A percentile compares a stretch with the other conserved stretches of the same genome.
phyloP scores from a whole-genome alignment of 1,140 invertebrate species.

The Scaptomyza montana region DNA sequence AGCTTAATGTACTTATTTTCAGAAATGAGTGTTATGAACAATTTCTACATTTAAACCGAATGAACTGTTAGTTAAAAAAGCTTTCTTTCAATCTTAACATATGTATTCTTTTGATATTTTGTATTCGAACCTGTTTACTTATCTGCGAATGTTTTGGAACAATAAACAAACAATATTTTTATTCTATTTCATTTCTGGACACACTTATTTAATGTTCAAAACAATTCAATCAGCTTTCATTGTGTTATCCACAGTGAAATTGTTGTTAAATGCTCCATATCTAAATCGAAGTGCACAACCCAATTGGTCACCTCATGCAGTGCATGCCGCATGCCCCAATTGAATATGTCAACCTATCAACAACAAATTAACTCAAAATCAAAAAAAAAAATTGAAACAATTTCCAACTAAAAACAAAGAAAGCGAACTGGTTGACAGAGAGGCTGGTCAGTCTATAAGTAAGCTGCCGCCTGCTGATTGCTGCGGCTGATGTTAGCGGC shows the following conservation, averaged over 20 bases:
- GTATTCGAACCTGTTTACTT: too few species aligned
- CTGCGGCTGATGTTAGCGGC: conserved; percentile 30
- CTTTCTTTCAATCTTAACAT: neutral
- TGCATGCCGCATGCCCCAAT: conserved; percentile 65
- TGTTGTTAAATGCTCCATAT: conserved; percentile 7
- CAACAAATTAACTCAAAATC: conserved; percentile 77
- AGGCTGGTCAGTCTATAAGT: conserved; percentile 71
- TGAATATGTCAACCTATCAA: conserved; percentile 79
- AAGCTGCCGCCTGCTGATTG: conserved; percentile 74
- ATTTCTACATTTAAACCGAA: too few species aligned
- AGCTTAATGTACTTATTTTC: too few species aligned
- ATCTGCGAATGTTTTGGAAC: neutral
- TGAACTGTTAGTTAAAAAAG: too few species aligned
- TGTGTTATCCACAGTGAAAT: conserved; percentile 26
- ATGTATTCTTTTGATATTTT: neutral
- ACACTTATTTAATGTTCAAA: conserved; percentile 15
- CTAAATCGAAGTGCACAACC: conserved; percentile 23
- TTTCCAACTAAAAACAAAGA: conserved; percentile 39
- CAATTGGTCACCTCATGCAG: conserved; percentile 60
- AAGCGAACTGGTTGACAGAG: conserved; percentile 63
- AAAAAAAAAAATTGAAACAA: conserved; percentile 41
- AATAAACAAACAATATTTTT: neutral
- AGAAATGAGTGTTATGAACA: too few species aligned
- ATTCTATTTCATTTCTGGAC: neutral
- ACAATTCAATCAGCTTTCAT: conserved; percentile 16